A percentile compares a stretch with the other conserved stretches of the same genome.
phyloP scores from a whole-genome alignment of 1,140 invertebrate genomes.

The Acromyrmex echinatior region DNA sequence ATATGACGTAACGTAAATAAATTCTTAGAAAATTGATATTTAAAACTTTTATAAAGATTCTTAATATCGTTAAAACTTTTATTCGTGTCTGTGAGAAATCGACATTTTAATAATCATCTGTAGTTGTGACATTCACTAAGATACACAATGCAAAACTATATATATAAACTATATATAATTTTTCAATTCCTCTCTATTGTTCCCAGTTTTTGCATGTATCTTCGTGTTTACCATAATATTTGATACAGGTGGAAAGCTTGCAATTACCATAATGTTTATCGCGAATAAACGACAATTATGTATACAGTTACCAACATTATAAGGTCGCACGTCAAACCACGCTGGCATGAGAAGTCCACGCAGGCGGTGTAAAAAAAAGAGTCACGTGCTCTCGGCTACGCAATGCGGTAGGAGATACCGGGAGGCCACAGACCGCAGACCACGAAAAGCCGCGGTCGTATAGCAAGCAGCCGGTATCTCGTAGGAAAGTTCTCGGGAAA shows the following conservation, averaged over 20 bases:
- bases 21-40: not conserved
- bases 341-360: not conserved
- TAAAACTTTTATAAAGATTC: not conserved
- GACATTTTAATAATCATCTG: not conserved
- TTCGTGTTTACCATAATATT: not conserved
- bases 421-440: constrained; percentile 30
- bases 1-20: not conserved
- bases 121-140: not conserved
- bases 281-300: not conserved
- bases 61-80: too few species aligned
- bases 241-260: not conserved
- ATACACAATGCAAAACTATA: not conserved
- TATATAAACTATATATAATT: not conserved
- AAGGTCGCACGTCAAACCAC: constrained; percentile 12
- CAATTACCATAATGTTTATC: constrained; percentile 5
- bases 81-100: not conserved
- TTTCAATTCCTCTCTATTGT: not conserved
- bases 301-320: not conserved
- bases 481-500: constrained; percentile 65
- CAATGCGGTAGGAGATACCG: constrained; percentile 48
- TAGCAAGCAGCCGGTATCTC: constrained; percentile 56
- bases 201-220: not conserved
- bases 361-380: constrained; percentile 22
- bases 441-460: not conserved
- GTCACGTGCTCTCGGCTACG: constrained; percentile 39